Evolutionary conservation across 2,888 invertebrate genomes (phyloP), one percentile per base, ranked within the genome.

Genomic region (Criorhina ranunculi): DNA sequence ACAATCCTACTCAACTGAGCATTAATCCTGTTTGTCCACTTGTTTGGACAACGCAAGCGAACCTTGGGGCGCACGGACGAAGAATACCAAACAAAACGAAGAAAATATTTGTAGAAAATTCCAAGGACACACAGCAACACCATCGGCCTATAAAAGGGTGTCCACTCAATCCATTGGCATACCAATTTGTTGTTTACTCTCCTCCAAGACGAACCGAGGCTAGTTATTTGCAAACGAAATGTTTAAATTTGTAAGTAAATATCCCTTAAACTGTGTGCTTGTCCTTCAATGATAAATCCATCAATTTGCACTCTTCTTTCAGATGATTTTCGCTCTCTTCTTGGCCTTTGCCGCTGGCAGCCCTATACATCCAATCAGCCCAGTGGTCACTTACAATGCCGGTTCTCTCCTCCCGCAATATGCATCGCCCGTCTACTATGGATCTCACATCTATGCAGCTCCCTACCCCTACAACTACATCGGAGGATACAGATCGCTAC

Each of bases 311-410:
- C n/a, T n/a, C 19, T 12, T 5, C 8, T 67, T 73, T 51, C 53
- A 87, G 87, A 60, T 87, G 49, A 76, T 87, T 60, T 75, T 87
- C 35, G 86, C 87, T 31, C 75, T 86, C 89, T 89, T 94, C 42
- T 88, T 94, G 92, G 93, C 93, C 88, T 91, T 93, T 76, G 93
- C 92, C 55, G 89, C 92, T 67, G 93, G 94, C 44, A 93, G 93
- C 90, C 93, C 93, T 37, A 92, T 85, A 11, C 75, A 69, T 0
- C 64, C 83, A 51, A n/a, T 80, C 19, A 40, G 53, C 3, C 85
- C 80, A 17, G 70, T 80, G 8, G 7, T 80, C 8, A 70, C 80
- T 5, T 80, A 85, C 15, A 75, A 42, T 33, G 59, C 59, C n/a
- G 85, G 75, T 0, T 70, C 85, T 1, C 24, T 85, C 17, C 17